These are phyloP conservation scores for Brachionus sp. DNA, from an alignment of 1,140 invertebrate genomes.

Conservation along the genomic window DNA sequence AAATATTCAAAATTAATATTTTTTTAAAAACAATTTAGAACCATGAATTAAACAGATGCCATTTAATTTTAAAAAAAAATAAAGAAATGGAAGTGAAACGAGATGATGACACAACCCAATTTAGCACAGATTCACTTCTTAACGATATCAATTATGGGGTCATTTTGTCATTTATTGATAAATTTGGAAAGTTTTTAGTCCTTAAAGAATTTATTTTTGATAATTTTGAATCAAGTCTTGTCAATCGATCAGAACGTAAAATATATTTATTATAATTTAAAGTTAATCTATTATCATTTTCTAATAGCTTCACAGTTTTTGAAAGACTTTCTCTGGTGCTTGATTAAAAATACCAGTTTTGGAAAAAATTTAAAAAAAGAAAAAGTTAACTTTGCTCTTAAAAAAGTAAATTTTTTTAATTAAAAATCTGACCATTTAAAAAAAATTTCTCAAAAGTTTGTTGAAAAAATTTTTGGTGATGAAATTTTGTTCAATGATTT, in stretches of 20 bases:
- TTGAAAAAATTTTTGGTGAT: neutral
- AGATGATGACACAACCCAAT: neutral
- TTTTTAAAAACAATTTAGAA: neutral
- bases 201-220: conserved; percentile 15
- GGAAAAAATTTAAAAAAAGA: conserved; percentile 30
- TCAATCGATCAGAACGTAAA: neutral
- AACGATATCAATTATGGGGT: conserved; percentile 40
- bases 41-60: neutral
- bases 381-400: neutral
- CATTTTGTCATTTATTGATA: conserved; percentile 39
- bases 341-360: neutral
- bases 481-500: neutral
- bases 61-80: neutral
- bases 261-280: neutral
- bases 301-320: neutral
- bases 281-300: neutral
- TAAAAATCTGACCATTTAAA: neutral
- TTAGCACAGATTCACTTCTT: neutral
- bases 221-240: neutral
- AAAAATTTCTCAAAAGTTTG: neutral
- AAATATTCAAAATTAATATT: no score
- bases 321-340: conserved; percentile 9
- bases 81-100: neutral
- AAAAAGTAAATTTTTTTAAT: conserved; percentile 4
- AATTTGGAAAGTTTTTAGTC: neutral